Evolutionary conservation across 2,797 vertebrate species (phyloP), one percentile per base, ranked within the genome.

Genomic region (Phalanger gymnotis): DNA sequence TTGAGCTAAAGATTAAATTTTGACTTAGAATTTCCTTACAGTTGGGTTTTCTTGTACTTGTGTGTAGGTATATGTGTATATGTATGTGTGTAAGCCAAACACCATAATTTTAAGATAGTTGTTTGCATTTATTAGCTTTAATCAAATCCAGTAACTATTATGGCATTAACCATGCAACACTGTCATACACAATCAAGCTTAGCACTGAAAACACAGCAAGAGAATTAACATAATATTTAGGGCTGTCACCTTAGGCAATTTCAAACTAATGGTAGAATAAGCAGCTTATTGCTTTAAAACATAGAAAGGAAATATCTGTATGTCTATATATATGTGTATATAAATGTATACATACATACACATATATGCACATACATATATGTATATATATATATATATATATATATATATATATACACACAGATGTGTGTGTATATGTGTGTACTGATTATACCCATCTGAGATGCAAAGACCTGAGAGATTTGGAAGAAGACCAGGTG

Each of bases 151-250:
- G 95, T 92, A 96, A 96, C 73, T 91, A 91, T 90, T 66, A 93
- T 31, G 95, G 90, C 54, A 90, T 53, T n/a, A 98, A 97, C 93
- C 92, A 96, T 91, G 95, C 0, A 31, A 92, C 91, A 96, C 52
- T 95, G 90, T 66, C 1, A 0, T 28, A 89, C 3, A 54, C 89
- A 96, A 54, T 92, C 90, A 95, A 95, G 96, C 54, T 97, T n/a
- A 1, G 0, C 51, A 90, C 6, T 22, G 73, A 87, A 66, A 96
- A 92, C 53, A 94, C 91, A 94, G 93, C 93, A 92, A 47, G 66
- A 97, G 56, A 97, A 97, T 58, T 93, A 97, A 95, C 51, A 94
- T 97, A 96, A 96, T 5, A 91, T 52, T 94, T 47, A 81, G 47
- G 94, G 54, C 73, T 30, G 54, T 30, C 53, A 94, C 28, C 54